Conservation (phyloP, 2,888 invertebrate species). For the Ypsolopha sequella region DNA sequence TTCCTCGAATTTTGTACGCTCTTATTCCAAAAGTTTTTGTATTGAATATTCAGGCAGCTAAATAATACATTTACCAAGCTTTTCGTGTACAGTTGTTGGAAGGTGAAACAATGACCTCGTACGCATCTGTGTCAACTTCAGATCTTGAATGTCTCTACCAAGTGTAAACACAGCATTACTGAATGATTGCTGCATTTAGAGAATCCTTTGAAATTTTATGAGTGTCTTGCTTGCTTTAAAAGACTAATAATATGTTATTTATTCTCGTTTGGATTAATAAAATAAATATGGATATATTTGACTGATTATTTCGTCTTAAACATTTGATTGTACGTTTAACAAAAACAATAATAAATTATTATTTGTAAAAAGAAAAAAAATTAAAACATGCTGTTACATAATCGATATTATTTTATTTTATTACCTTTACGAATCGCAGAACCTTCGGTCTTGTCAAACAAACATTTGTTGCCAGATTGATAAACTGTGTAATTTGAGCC, state of each 20-base stretch:
- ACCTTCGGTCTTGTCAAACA: too few relatives aligned
- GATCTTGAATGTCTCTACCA: neutral
- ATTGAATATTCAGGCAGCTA: neutral
- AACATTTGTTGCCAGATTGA: too few relatives aligned
- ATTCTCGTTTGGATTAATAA: neutral
- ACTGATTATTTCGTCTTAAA: neutral
- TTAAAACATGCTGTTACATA: too few relatives aligned
- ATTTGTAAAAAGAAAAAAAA: too few relatives aligned
- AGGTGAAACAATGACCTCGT: neutral
- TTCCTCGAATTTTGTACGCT: neutral
- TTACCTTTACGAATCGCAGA: too few relatives aligned
- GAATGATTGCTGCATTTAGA: neutral
- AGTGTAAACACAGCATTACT: neutral
- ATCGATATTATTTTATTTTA: too few relatives aligned
- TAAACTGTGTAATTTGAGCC: too few relatives aligned
- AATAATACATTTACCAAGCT: neutral
- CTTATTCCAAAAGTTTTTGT: neutral
- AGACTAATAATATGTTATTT: too few relatives aligned
- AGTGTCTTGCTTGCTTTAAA: neutral
- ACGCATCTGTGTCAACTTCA: constrained; percentile 3
- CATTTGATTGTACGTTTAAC: neutral
- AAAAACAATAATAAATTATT: too few relatives aligned
- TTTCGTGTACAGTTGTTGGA: neutral
- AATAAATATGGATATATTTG: neutral
- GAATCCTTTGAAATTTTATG: neutral